Percentiles rank a stretch among this genome's conserved stretches.
phyloP scores from a whole-genome alignment of 2,888 invertebrate genomes.

The Melinaea menophilus region DNA sequence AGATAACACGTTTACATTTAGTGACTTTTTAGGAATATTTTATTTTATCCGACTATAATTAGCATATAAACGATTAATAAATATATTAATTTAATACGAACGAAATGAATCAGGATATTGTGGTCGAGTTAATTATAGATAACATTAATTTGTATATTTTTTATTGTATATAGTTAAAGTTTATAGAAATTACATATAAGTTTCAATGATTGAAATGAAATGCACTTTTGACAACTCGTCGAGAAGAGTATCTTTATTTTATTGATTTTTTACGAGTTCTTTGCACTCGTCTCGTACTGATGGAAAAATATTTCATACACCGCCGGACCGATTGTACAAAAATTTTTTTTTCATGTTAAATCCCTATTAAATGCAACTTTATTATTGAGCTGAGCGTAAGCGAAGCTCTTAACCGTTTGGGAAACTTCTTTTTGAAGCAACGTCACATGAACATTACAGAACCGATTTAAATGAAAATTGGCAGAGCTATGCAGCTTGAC shows the following conservation, averaged over 20 bases:
- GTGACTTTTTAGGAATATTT: conserved; percentile 7
- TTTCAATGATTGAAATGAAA: conserved; percentile 35
- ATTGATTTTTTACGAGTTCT: conserved; percentile 57
- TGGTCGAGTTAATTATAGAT: not conserved
- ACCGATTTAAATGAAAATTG: no score
- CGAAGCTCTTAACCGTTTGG: no score
- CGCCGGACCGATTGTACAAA: no score
- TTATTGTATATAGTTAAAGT: not conserved
- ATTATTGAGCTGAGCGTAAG: no score
- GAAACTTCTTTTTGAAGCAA: no score
- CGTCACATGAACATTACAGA: no score
- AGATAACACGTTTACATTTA: conserved; percentile 10
- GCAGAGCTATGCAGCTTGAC: no score
- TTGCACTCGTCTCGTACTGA: conserved; percentile 48
- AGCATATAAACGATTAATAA: conserved; percentile 8
- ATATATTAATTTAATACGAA: conserved; percentile 7
- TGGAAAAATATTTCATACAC: conserved; percentile 19
- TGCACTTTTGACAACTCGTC: conserved; percentile 55
- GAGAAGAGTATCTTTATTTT: conserved; percentile 55
- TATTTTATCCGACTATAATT: conserved; percentile 6
- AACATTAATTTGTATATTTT: conserved; percentile 3
- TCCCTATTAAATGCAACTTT: no score
- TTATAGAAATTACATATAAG: conserved; percentile 26
- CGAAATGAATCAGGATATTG: not conserved
- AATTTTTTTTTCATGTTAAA: conserved; percentile 16